Base-by-base conservation (phyloP, 2,797 vertebrate species). In the Avahi laniger region DNA sequence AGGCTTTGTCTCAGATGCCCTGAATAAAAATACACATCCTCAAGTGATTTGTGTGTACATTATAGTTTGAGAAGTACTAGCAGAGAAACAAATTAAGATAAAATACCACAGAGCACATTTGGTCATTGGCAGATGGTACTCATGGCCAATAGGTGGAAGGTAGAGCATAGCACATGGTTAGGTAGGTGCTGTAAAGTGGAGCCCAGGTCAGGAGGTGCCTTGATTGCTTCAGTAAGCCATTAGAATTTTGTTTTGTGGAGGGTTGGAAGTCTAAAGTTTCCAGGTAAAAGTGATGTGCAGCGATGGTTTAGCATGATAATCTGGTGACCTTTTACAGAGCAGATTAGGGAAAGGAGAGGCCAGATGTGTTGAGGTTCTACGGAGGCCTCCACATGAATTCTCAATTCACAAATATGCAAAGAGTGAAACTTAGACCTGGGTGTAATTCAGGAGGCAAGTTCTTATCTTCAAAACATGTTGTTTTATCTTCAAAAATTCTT, bases 401-500 rank as follows among this genome's bases (percentile, higher is more conserved):
- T 96, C 33, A 24, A 0, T 63, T 78, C 69, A 54, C 54, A 83
- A 81, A 65, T 50, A 63, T 14, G 43, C 14, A 26, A 48, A 50
- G 73, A 96, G 30, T 28, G 61, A 96, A 93, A 82, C 65, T 89
- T 91, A 81, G 73, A 80, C 72, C n/a, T 5, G n/a, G 65, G 86
- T 97, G 54, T 52, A 50, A 93, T 87, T 84, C 91, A 61, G 72
- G n/a, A 28, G 73, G 87, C 43, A 20, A 95, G 80, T 96, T 94
- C 95, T 96, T 96, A 96, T 96, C 97, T 96, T 92, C 72, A 89
- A 73, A 96, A 81, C 43, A 65, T 82, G 88, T 96, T 95, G 95
- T 96, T 96, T 96, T 87, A 96, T 91, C 95, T 94, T 96, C 79
- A 96, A 84, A 81, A 96, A 75, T 96, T 94, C 93, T 97, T 96